phyloP scores from a whole-genome alignment of 2,888 invertebrate species.

The Synanthedon myopaeformis region DNA sequence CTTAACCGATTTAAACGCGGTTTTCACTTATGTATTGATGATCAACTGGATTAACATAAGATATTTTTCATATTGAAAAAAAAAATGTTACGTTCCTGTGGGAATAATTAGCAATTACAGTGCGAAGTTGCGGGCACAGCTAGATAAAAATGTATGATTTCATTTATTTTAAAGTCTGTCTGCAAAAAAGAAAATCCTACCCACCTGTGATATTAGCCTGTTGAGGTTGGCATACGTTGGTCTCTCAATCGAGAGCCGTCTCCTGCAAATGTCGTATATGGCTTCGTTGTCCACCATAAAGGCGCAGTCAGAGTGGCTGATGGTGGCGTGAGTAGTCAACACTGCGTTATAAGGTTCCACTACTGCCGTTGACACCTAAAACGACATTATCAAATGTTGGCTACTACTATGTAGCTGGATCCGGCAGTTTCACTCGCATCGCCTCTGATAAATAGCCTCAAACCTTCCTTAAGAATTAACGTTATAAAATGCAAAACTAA shows the following conservation, averaged over 20 bases:
- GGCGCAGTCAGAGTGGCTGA: slow-evolving; percentile 88
- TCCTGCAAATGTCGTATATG: slow-evolving; percentile 92
- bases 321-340: slow-evolving; percentile 90
- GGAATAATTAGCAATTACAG: no score
- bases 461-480: no score
- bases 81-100: no score
- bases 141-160: no score
- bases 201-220: slow-evolving; percentile 84
- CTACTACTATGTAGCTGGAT: neutral
- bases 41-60: no score
- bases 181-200: neutral
- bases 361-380: slow-evolving; percentile 87
- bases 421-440: slow-evolving; percentile 5
- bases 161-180: no score
- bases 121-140: no score
- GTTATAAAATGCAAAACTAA: neutral
- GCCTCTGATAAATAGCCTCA: neutral
- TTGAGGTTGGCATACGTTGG: slow-evolving; percentile 89
- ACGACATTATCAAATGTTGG: slow-evolving; percentile 2
- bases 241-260: slow-evolving; percentile 84
- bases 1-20: no score
- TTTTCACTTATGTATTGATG: no score
- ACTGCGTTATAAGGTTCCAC: slow-evolving; percentile 96
- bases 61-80: no score
- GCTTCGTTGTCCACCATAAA: slow-evolving; percentile 97